Conservation (phyloP, 1,140 invertebrate genomes). For the Eriosoma lanigerum region DNA sequence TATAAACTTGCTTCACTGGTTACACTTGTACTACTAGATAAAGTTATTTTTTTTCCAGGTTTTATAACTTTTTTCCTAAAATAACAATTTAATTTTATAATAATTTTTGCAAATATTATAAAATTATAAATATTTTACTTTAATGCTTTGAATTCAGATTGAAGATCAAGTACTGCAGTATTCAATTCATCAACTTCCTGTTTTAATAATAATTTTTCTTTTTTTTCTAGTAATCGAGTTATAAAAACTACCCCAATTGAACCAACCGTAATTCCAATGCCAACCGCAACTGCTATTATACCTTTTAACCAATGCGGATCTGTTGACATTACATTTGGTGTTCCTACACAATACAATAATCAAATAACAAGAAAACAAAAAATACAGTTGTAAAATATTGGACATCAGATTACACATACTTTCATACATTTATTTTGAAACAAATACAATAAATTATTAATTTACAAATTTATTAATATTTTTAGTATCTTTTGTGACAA, state of each 20-base stretch:
- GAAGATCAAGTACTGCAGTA: conserved; percentile 61
- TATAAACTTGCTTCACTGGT: conserved; percentile 53
- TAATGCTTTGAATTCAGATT: conserved; percentile 61
- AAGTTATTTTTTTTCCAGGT: background rate
- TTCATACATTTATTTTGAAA: background rate
- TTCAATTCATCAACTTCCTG: conserved; percentile 63
- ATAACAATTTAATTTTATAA: background rate
- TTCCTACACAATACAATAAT: conserved; percentile 46
- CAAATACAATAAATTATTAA: conserved; percentile 5
- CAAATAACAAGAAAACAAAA: conserved; percentile 32
- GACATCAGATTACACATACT: background rate
- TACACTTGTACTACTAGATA: conserved; percentile 42
- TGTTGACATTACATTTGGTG: conserved; percentile 51
- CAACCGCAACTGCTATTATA: conserved; percentile 54
- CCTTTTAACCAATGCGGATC: conserved; percentile 48
- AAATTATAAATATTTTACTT: conserved; percentile 56
- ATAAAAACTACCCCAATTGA: conserved; percentile 55
- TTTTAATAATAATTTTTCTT: conserved; percentile 54
- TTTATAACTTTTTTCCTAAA: conserved; percentile 32
- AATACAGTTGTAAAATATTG: background rate
- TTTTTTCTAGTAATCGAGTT: conserved; percentile 54
- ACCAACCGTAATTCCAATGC: conserved; percentile 55
- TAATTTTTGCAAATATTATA: background rate
- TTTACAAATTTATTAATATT: conserved; percentile 23
- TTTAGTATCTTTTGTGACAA: background rate